Conservation (phyloP, 2,888 invertebrate species). For the Xestia xanthographa region DNA sequence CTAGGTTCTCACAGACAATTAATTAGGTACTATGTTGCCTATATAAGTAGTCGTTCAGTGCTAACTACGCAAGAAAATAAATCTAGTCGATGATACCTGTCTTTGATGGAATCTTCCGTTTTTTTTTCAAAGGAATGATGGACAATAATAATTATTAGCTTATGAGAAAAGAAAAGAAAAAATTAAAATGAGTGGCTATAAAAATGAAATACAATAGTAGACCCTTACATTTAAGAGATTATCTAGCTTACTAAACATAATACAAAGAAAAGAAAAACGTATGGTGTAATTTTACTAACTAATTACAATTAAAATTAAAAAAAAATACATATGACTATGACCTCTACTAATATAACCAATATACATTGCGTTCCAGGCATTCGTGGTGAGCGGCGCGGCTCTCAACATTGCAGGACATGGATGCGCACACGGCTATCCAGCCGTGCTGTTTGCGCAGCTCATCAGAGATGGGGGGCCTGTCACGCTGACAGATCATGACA, state of each 20-base stretch:
- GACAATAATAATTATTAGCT: too few species aligned
- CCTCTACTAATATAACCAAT: constrained; percentile 3
- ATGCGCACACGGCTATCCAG: constrained; percentile 87
- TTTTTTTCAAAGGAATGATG: constrained; percentile 14
- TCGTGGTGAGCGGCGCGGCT: constrained; percentile 87
- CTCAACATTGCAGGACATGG: constrained; percentile 87
- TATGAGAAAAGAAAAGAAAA: too few species aligned
- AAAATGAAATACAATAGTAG: too few species aligned
- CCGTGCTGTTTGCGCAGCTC: constrained; percentile 86
- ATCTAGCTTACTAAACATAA: too few species aligned
- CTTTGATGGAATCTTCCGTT: constrained; percentile 4
- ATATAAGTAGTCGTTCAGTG: not conserved
- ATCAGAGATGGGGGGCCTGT: constrained; percentile 76
- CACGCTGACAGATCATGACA: constrained; percentile 85
- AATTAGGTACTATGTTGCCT: not conserved
- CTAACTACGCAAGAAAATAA: constrained; percentile 25
- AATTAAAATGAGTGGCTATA: too few species aligned
- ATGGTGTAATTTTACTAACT: too few species aligned
- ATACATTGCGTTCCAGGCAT: constrained; percentile 77
- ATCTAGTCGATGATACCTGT: not conserved
- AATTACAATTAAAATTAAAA: too few species aligned
- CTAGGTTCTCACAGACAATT: constrained; percentile 40
- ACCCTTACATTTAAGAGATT: too few species aligned
- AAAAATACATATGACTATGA: too few species aligned
- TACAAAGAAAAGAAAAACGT: too few species aligned